Evolutionary conservation across 2,113 vertebrate genomes (phyloP).

Genomic region (Percopsis transmontana): DNA sequence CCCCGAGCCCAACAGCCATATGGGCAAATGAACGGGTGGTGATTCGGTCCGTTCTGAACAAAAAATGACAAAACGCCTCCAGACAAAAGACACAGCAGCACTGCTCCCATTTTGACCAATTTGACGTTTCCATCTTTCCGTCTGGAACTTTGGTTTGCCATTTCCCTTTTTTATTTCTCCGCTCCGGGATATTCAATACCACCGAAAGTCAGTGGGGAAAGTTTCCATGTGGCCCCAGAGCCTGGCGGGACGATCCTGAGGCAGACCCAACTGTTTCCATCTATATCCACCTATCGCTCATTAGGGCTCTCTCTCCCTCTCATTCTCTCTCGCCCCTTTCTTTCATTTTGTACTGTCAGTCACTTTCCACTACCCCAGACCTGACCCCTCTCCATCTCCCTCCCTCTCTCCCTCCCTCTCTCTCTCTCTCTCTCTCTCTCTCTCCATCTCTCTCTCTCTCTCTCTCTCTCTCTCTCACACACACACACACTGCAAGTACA

Average conservation of each 20-base stretch:
- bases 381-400: conserved; percentile 39
- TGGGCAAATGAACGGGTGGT: conserved; percentile 14
- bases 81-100: conserved; percentile 50
- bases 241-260: conserved; percentile 60
- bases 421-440: background rate
- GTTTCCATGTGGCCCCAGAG: conserved; percentile 72
- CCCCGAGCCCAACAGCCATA: conserved; percentile 14
- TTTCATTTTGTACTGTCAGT: conserved; percentile 33
- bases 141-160: conserved; percentile 76
- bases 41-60: no score
- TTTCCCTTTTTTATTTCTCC: conserved; percentile 62
- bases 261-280: conserved; percentile 65
- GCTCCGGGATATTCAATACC: conserved; percentile 72
- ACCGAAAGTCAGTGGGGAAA: conserved; percentile 55
- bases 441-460: background rate
- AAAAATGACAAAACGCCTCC: conserved; percentile 44
- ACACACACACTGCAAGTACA: background rate
- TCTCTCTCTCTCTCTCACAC: background rate
- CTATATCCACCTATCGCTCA: conserved; percentile 42
- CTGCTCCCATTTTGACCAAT: conserved; percentile 46
- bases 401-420: background rate
- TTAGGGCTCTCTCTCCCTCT: conserved; percentile 29
- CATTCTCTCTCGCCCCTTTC: conserved; percentile 1
- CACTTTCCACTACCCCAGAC: conserved; percentile 59
- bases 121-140: conserved; percentile 74